phyloP scores from a whole-genome alignment of 2,888 invertebrate species.

The Apotomis turbidana region DNA sequence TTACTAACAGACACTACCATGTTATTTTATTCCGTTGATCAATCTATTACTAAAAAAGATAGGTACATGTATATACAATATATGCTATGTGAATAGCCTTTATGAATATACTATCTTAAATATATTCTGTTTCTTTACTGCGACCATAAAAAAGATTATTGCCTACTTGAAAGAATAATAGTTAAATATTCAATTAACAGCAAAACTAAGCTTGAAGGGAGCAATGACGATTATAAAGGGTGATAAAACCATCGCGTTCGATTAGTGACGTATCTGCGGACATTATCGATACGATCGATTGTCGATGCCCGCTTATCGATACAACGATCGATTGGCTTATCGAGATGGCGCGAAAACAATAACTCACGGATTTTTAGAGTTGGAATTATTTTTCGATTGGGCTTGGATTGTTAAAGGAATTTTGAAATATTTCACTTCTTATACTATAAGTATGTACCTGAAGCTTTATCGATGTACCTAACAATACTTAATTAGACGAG shows the following conservation, averaged over 20 bases:
- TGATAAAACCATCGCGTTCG: constrained; percentile 72
- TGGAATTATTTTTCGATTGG: constrained; percentile 23
- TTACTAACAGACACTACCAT: too few species aligned
- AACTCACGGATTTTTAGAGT: constrained; percentile 59
- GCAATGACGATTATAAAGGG: constrained; percentile 75
- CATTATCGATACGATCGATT: constrained; percentile 60
- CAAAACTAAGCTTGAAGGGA: constrained; percentile 50
- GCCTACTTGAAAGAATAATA: constrained; percentile 44
- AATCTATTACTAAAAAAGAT: too few species aligned
- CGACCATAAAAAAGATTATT: neutral
- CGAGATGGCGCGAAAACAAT: constrained; percentile 73
- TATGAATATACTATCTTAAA: too few species aligned
- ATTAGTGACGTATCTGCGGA: constrained; percentile 76
- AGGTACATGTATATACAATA: too few species aligned
- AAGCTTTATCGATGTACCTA: too few species aligned
- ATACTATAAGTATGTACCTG: neutral
- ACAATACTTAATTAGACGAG: too few species aligned
- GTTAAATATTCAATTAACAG: constrained; percentile 52
- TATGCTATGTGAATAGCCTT: too few species aligned
- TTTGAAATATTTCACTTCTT: neutral
- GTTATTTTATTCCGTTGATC: too few species aligned
- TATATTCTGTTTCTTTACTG: too few species aligned
- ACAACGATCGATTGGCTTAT: constrained; percentile 73
- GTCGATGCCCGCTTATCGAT: constrained; percentile 53
- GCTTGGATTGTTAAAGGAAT: constrained; percentile 8